phyloP scores from a whole-genome alignment of 2,113 vertebrate genomes.

The Oncorhynchus masou region DNA sequence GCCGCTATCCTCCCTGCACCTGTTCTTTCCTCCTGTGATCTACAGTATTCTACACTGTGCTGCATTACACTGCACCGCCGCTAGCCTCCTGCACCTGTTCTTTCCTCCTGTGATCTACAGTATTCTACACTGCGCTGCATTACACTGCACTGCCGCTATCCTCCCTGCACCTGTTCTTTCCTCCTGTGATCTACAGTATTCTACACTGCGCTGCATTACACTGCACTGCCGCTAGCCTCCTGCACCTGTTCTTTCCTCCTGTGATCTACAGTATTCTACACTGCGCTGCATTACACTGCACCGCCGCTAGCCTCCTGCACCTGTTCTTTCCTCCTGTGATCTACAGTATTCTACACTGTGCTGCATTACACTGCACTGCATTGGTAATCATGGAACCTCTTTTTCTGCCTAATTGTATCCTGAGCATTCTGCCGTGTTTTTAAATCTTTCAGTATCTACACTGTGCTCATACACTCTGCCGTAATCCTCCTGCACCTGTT shows the following conservation, averaged over 20 bases:
- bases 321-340: slow-evolving; percentile 15
- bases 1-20: no score
- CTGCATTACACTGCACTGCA: slow-evolving; percentile 3
- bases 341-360: neutral
- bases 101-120: no score
- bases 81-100: no score
- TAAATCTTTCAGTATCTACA: slow-evolving; percentile 59
- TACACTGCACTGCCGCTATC: no score
- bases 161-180: slow-evolving; percentile 15
- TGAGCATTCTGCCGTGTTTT: slow-evolving; percentile 56
- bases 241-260: slow-evolving; percentile 15
- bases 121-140: no score
- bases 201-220: slow-evolving; percentile 9
- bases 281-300: neutral
- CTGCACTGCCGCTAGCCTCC: slow-evolving; percentile 8
- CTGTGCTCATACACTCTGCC: no score
- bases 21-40: no score
- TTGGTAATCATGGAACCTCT: slow-evolving; percentile 51
- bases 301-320: neutral
- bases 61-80: no score
- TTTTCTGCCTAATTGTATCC: slow-evolving; percentile 54
- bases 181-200: neutral
- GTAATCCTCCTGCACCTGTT: no score
- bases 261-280: neutral
- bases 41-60: no score